Evolutionary conservation across 2,797 vertebrate genomes (phyloP).

Genomic region (Gallinago solitaria): DNA sequence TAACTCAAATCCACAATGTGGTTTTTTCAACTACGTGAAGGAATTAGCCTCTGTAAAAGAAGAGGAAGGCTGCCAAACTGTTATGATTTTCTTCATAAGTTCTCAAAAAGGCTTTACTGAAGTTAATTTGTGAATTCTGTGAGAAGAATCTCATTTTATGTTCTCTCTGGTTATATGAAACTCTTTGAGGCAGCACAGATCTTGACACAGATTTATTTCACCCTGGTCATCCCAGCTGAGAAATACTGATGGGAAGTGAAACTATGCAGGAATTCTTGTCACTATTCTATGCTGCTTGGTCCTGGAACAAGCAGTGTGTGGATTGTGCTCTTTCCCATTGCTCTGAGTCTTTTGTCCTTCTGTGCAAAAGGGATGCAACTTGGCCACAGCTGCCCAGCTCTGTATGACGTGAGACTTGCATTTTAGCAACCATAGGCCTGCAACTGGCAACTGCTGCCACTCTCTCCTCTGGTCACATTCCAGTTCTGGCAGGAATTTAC

Average conservation of each 20-base stretch:
- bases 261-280: neutral
- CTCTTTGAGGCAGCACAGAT: slow-evolving; percentile 39
- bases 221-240: neutral
- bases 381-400: neutral
- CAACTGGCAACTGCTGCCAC: neutral
- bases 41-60: slow-evolving; percentile 30
- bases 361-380: neutral
- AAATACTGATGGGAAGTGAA: slow-evolving; percentile 15
- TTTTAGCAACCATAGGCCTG: neutral
- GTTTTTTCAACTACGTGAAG: slow-evolving; percentile 19
- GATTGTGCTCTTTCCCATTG: neutral
- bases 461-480: neutral
- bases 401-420: rapidly evolving
- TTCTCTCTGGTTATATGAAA: slow-evolving; percentile 35
- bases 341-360: neutral
- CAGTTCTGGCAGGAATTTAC: neutral
- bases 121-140: slow-evolving; percentile 49
- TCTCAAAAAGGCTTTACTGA: slow-evolving; percentile 30
- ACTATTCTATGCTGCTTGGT: neutral
- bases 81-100: neutral
- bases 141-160: slow-evolving; percentile 7
- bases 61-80: slow-evolving; percentile 14
- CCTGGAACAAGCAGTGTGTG: neutral
- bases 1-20: neutral
- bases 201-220: slow-evolving; percentile 15